These are phyloP conservation scores for Sula dactylatra DNA, from an alignment of 2,113 vertebrate genomes.

Conservation along the genomic window DNA sequence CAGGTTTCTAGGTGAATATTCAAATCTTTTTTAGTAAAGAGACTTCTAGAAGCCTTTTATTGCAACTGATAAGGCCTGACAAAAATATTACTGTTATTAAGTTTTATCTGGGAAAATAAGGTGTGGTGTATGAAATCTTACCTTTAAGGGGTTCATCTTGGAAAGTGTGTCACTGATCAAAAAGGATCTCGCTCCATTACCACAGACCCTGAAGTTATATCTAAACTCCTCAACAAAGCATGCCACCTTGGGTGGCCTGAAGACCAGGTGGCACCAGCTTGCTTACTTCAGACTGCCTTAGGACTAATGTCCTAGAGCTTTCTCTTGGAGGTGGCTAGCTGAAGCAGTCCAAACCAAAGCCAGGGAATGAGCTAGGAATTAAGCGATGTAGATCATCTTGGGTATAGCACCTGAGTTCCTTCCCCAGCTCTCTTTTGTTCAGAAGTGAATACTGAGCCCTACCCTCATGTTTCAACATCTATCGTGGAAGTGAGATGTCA, in stretches of 20 bases:
- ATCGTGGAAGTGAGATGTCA: background rate
- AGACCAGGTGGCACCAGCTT: background rate
- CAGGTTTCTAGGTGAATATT: background rate
- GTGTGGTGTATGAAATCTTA: background rate
- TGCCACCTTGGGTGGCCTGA: background rate
- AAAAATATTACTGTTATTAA: background rate
- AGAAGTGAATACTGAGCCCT: background rate
- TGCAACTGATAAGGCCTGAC: background rate
- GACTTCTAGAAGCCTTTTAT: background rate
- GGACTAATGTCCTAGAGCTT: background rate
- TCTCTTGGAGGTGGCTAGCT: background rate
- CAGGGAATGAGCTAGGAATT: background rate
- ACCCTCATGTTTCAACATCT: background rate
- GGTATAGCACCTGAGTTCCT: background rate
- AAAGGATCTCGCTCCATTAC: background rate
- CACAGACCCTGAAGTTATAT: background rate
- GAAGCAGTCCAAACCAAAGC: background rate
- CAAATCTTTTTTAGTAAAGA: background rate
- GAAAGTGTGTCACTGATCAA: background rate
- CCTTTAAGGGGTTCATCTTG: background rate
- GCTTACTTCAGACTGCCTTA: background rate
- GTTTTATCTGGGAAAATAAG: background rate
- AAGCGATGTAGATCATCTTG: accelerated
- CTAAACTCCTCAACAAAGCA: background rate
- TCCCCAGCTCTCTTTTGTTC: background rate